Percentiles rank a stretch among this genome's conserved stretches.
These are phyloP conservation scores for Paramormyrops kingsleyae DNA, from an alignment of 2,113 vertebrate species.

Conservation along the genomic window DNA sequence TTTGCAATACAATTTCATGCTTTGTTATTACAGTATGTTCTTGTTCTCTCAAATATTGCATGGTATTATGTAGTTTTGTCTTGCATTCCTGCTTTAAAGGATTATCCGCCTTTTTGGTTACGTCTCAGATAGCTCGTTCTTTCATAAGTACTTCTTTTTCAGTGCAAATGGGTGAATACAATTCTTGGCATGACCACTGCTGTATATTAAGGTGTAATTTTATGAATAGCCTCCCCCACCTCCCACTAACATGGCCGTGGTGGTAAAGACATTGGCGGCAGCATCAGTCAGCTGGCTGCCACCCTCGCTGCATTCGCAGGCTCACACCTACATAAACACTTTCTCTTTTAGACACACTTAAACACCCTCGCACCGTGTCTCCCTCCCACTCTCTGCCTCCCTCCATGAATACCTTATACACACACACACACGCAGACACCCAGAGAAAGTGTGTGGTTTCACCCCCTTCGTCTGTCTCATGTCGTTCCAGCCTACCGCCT, in stretches of 20 bases:
- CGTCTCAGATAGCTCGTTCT: neutral
- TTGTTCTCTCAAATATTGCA: neutral
- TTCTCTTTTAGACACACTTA: slow-evolving; percentile 6
- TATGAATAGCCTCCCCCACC: neutral
- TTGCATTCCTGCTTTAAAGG: neutral
- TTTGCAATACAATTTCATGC: neutral
- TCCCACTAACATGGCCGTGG: neutral
- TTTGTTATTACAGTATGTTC: neutral
- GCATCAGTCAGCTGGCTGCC: neutral
- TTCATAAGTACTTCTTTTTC: neutral
- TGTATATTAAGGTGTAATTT: neutral
- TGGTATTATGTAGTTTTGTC: neutral
- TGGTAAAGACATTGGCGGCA: neutral
- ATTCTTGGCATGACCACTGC: neutral
- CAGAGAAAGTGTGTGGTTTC: neutral
- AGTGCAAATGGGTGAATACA: neutral
- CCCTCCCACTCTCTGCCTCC: neutral
- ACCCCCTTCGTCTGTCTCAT: neutral
- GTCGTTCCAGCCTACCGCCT: slow-evolving; percentile 79
- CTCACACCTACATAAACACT: neutral
- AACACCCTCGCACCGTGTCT: neutral
- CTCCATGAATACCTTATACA: neutral
- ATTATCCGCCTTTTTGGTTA: neutral
- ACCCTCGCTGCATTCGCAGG: neutral
- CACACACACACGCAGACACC: neutral